phyloP scores from a whole-genome alignment of 2,888 invertebrate species.

The Euproctis similis region DNA sequence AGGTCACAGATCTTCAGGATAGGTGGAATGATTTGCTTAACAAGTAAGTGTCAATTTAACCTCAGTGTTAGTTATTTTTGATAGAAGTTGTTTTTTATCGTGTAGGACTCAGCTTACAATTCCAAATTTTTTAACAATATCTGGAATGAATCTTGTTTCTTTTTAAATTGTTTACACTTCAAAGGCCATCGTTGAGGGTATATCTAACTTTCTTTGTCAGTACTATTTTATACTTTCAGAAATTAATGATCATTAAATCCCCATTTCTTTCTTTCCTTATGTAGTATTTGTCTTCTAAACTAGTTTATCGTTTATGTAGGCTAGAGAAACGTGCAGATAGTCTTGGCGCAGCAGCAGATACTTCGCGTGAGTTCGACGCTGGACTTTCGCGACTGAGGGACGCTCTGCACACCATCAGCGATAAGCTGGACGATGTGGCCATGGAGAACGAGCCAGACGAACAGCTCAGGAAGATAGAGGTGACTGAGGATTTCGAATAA shows the following conservation, averaged over 20 bases:
- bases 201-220: no score
- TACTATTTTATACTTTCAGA: neutral
- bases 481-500: slow-evolving; percentile 21
- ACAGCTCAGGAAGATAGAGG: slow-evolving; percentile 89
- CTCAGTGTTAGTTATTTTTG: no score
- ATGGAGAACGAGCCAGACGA: slow-evolving; percentile 90
- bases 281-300: neutral
- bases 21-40: slow-evolving; percentile 88
- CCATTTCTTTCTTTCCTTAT: no score
- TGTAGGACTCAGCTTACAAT: no score
- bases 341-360: slow-evolving; percentile 93
- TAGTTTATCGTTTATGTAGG: slow-evolving; percentile 54
- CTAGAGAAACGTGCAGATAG: slow-evolving; percentile 92
- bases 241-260: neutral
- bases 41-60: slow-evolving; percentile 64
- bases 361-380: slow-evolving; percentile 94
- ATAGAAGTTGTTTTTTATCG: no score
- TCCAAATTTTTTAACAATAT: no score
- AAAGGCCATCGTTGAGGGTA: no score
- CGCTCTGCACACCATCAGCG: slow-evolving; percentile 90
- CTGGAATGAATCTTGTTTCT: no score
- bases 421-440: slow-evolving; percentile 88
- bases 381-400: slow-evolving; percentile 88
- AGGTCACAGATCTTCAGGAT: slow-evolving; percentile 83
- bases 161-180: no score